A percentile compares a stretch with the other conserved stretches of the same genome.
These are phyloP conservation scores for Oligia fasciuncula DNA, from an alignment of 2,888 invertebrate genomes.

Conservation along the genomic window DNA sequence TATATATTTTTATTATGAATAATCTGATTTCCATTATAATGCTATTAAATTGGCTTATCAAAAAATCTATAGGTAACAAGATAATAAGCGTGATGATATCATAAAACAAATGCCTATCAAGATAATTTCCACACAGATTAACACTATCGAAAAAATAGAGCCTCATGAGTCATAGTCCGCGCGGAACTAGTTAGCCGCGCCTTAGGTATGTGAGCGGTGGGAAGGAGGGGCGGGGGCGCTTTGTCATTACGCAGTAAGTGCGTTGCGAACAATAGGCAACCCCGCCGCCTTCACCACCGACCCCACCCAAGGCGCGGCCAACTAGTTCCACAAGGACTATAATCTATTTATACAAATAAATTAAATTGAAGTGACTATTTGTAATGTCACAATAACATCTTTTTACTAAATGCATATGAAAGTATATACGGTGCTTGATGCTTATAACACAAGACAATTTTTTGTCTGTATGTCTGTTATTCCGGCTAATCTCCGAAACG, in stretches of 20 bases:
- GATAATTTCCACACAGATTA: neutral
- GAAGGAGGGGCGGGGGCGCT: too few species aligned
- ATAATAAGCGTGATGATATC: neutral
- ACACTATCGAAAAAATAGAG: neutral
- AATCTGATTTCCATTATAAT: constrained; percentile 19
- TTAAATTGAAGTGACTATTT: neutral
- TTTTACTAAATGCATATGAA: neutral
- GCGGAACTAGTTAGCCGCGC: too few species aligned
- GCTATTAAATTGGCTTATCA: constrained; percentile 3
- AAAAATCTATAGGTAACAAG: constrained; percentile 5
- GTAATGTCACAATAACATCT: neutral
- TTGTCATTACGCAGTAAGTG: too few species aligned
- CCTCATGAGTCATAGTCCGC: too few species aligned
- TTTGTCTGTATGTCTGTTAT: neutral
- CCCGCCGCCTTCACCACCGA: too few species aligned
- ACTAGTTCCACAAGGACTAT: too few species aligned
- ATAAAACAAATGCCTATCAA: constrained; percentile 13
- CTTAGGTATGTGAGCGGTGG: too few species aligned
- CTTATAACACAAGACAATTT: neutral
- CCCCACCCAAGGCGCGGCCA: too few species aligned
- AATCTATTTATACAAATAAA: neutral
- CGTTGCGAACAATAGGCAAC: too few species aligned
- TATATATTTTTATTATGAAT: neutral
- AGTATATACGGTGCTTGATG: neutral
- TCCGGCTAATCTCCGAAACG: neutral